Conservation (phyloP, 2,888 invertebrate species). For the Portevinia maculata region DNA sequence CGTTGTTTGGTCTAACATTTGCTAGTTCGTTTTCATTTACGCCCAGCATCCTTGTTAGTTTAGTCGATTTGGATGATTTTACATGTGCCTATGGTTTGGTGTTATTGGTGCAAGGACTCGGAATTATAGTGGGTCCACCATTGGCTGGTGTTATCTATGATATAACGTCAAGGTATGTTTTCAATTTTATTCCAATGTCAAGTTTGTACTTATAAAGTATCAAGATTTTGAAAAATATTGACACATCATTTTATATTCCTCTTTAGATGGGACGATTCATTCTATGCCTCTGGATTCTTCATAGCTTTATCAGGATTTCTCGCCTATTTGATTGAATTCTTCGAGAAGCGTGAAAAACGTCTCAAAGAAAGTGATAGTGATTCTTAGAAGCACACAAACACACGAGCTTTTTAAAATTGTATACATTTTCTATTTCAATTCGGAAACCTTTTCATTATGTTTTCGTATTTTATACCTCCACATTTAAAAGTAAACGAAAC, state of each 20-base stretch:
- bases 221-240: neutral
- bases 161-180: constrained; percentile 78
- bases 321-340: constrained; percentile 81
- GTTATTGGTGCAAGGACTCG: constrained; percentile 94
- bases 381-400: constrained; percentile 74
- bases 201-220: neutral
- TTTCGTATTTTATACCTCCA: neutral
- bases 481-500: neutral
- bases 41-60: constrained; percentile 93
- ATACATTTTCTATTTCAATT: constrained; percentile 42
- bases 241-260: neutral
- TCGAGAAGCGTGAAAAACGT: constrained; percentile 78
- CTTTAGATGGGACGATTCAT: constrained; percentile 89
- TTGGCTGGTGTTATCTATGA: constrained; percentile 88
- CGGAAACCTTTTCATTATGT: neutral
- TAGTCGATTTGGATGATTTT: constrained; percentile 95
- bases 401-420: constrained; percentile 45
- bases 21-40: constrained; percentile 96
- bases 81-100: constrained; percentile 96
- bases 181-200: neutral
- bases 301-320: constrained; percentile 89
- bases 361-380: constrained; percentile 81
- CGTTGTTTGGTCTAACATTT: constrained; percentile 93
- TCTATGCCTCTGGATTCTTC: constrained; percentile 91
- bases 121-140: constrained; percentile 95